These are phyloP conservation scores for Solen grandis DNA, from an alignment of 1,140 invertebrate genomes.

Conservation along the genomic window DNA sequence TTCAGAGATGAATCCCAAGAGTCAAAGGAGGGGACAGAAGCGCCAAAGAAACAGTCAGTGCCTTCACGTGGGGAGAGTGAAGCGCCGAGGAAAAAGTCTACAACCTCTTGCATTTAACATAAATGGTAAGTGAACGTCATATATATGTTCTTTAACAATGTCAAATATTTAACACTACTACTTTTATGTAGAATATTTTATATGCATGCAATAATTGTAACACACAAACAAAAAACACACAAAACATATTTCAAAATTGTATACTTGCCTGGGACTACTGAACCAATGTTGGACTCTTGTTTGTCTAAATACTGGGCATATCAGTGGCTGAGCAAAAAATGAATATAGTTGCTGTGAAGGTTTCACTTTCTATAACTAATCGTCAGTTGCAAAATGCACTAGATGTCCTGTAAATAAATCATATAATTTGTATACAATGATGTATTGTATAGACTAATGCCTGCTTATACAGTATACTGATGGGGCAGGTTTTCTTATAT, in stretches of 20 bases:
- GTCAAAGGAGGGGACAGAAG: conserved; percentile 1
- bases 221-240: conserved; percentile 9
- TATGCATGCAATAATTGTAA: conserved; percentile 18
- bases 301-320: too few relatives aligned
- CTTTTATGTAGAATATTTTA: too few relatives aligned
- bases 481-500: too few relatives aligned
- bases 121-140: conserved; percentile 14
- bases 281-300: too few relatives aligned
- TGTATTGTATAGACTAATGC: too few relatives aligned
- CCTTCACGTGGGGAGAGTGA: not conserved
- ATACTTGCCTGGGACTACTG: conserved; percentile 11
- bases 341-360: too few relatives aligned
- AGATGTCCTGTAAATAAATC: too few relatives aligned
- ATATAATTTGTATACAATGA: too few relatives aligned
- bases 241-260: conserved; percentile 9
- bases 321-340: conserved; percentile 11
- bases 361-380: too few relatives aligned
- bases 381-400: too few relatives aligned
- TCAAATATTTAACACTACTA: conserved; percentile 20
- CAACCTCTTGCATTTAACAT: conserved; percentile 24
- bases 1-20: conserved; percentile 8
- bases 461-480: too few relatives aligned
- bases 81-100: conserved; percentile 15
- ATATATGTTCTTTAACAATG: conserved; percentile 10
- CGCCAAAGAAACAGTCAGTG: conserved; percentile 16